A percentile compares a stretch with the other conserved stretches of the same genome.
phyloP scores from a whole-genome alignment of 2,797 vertebrate genomes.

The Myotis findleyi region DNA sequence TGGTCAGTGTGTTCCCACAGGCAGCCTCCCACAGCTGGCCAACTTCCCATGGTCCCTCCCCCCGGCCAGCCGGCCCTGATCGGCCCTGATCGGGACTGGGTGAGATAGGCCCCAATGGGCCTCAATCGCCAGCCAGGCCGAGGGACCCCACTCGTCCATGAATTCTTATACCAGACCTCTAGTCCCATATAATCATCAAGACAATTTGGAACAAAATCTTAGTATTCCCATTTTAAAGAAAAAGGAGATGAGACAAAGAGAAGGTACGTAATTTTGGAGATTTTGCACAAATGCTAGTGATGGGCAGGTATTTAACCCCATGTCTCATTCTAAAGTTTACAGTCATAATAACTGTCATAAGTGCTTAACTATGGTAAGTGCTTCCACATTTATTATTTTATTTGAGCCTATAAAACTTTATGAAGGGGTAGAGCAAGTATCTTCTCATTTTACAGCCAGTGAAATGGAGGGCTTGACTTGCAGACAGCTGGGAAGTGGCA shows the following conservation, averaged over 20 bases:
- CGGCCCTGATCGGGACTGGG: no score
- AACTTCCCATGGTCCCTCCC: no score
- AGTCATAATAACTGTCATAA: slow-evolving; percentile 56
- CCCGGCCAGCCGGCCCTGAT: fast-evolving
- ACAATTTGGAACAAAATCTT: background rate
- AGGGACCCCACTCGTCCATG: no score
- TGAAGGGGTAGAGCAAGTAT: slow-evolving; percentile 59
- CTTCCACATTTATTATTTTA: slow-evolving; percentile 76
- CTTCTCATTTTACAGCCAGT: slow-evolving; percentile 53
- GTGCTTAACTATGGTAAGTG: slow-evolving; percentile 70
- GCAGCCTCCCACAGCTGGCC: no score
- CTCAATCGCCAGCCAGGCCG: no score
- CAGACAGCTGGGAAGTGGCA: background rate
- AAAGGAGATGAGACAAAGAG: background rate
- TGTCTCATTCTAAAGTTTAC: slow-evolving; percentile 62
- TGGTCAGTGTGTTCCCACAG: no score
- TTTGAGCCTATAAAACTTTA: slow-evolving; percentile 77
- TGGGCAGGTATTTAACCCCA: slow-evolving; percentile 51
- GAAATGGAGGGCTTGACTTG: slow-evolving; percentile 43
- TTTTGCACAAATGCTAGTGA: slow-evolving; percentile 3
- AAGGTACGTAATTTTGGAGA: background rate
- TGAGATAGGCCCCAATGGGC: no score
- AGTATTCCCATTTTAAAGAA: background rate
- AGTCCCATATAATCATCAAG: background rate
- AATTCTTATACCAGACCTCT: no score